phyloP scores from a whole-genome alignment of 2,888 invertebrate species.

The Drosophila gaucha region DNA sequence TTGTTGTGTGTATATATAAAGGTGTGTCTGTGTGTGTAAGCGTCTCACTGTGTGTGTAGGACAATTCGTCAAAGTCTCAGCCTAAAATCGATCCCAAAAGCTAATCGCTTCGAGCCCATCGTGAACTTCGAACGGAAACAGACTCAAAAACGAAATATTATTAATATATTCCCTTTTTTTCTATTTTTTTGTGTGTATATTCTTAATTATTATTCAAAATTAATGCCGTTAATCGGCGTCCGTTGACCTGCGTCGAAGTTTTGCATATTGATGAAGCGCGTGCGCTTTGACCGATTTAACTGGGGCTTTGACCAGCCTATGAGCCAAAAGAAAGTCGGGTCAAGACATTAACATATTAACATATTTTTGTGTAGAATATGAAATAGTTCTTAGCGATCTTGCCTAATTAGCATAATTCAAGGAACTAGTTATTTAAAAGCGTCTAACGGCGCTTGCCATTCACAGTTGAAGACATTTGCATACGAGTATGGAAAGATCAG shows the following conservation, averaged over 20 bases:
- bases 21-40: conserved; percentile 1
- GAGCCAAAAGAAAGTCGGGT: conserved; percentile 31
- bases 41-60: conserved; percentile 12
- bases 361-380: not conserved
- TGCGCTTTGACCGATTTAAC: conserved; percentile 62
- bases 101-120: conserved; percentile 33
- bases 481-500: not conserved
- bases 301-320: not conserved
- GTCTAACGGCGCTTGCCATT: conserved; percentile 22
- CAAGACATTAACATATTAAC: not conserved
- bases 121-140: conserved; percentile 33
- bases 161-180: conserved; percentile 1
- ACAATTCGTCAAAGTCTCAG: not conserved
- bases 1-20: conserved; percentile 37
- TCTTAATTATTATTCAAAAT: conserved; percentile 25
- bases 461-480: not conserved
- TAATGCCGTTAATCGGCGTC: conserved; percentile 36
- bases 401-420: not conserved
- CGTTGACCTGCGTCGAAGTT: conserved; percentile 49
- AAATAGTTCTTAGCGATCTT: not conserved
- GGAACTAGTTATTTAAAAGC: too few species aligned
- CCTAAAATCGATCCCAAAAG: conserved; percentile 4
- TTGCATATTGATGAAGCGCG: conserved; percentile 48
- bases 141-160: conserved; percentile 11
- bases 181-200: conserved; percentile 9